Percentiles rank a stretch among this genome's conserved stretches.
Conservation (phyloP, 2,888 invertebrate species). For the Gibbula magus region DNA sequence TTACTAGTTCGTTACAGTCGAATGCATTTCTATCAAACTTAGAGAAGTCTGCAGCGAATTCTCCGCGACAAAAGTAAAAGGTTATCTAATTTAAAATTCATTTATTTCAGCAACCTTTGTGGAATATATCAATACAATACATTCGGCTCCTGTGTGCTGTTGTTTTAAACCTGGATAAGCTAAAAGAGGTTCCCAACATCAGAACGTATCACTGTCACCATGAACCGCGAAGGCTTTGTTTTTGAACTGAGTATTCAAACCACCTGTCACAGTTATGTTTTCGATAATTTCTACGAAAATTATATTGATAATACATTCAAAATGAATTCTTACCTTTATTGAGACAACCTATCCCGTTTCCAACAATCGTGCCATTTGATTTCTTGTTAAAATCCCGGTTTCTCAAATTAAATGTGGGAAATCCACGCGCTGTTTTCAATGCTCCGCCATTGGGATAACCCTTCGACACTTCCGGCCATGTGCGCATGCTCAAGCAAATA, state of each 20-base stretch:
- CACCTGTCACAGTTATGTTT: not conserved
- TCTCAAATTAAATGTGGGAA: not conserved
- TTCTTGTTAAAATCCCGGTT: not conserved
- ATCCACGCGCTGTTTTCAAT: not conserved
- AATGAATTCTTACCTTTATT: not conserved
- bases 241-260: not conserved
- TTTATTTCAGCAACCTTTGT: no score
- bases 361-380: not conserved
- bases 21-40: no score
- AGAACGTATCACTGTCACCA: no score
- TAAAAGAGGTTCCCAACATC: no score
- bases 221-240: not conserved
- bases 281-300: not conserved
- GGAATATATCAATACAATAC: no score
- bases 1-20: no score
- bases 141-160: no score
- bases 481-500: slow-evolving; percentile 15
- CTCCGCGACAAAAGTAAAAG: no score
- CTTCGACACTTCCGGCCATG: slow-evolving; percentile 3
- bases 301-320: not conserved
- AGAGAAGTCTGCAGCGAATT: no score
- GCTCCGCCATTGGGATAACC: slow-evolving; percentile 20
- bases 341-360: not conserved
- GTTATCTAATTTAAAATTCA: no score
- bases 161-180: no score